A percentile compares a stretch with the other conserved stretches of the same genome.
Conservation (phyloP, 2,113 vertebrate species). For the Mixornis gularis region DNA sequence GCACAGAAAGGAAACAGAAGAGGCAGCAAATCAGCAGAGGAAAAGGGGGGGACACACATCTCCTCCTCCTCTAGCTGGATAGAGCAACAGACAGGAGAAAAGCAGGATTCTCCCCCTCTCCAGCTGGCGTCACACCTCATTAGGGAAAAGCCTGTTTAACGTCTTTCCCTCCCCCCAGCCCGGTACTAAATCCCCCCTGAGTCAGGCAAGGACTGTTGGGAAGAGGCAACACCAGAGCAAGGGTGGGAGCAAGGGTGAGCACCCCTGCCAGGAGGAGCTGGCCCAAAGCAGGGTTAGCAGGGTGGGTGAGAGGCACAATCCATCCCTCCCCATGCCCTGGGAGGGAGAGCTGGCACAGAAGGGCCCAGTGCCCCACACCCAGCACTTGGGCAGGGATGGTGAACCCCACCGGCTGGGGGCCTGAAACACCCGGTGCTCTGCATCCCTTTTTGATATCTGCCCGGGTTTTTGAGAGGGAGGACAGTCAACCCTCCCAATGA, state of each 20-base stretch:
- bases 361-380: rapidly evolving
- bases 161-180: slow-evolving; percentile 28
- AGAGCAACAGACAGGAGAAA: slow-evolving; percentile 65
- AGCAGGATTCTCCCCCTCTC: slow-evolving; percentile 63
- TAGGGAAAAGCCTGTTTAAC: slow-evolving; percentile 70
- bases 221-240: background rate
- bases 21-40: slow-evolving; percentile 60
- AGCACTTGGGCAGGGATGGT: background rate
- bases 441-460: background rate
- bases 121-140: slow-evolving; percentile 73
- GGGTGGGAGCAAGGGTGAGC: slow-evolving; percentile 10
- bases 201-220: slow-evolving; percentile 31
- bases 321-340: background rate
- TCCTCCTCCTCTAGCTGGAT: slow-evolving; percentile 34
- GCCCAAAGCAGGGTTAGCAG: background rate
- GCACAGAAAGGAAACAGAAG: slow-evolving; percentile 60
- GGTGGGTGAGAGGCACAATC: background rate
- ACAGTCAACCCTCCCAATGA: rapidly evolving
- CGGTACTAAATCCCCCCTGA: slow-evolving; percentile 55
- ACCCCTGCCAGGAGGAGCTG: background rate
- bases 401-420: background rate
- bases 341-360: background rate
- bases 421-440: rapidly evolving
- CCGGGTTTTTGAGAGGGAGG: background rate
- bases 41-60: slow-evolving; percentile 21